Percentiles rank a stretch among this genome's conserved stretches.
Conservation (phyloP, 2,797 vertebrate species). For the Okamejei kenojei region DNA sequence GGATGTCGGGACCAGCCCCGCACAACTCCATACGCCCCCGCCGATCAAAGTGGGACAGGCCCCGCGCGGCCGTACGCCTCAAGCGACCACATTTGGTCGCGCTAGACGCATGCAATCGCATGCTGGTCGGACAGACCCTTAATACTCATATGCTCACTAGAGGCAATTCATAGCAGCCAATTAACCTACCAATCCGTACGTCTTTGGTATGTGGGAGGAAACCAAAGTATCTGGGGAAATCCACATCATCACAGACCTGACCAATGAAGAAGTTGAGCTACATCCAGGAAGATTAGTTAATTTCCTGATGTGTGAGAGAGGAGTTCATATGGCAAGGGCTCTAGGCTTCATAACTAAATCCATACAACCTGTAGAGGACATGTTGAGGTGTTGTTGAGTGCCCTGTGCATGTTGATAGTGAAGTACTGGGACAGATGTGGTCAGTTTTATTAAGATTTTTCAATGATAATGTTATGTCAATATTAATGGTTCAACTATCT, state of each 20-base stretch:
- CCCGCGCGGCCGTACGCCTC: no score
- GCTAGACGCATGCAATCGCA: no score
- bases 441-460: not conserved
- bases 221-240: no score
- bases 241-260: not conserved
- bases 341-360: not conserved
- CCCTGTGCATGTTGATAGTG: not conserved
- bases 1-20: no score
- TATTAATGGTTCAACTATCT: slow-evolving; percentile 17
- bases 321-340: not conserved
- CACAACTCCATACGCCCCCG: no score
- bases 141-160: no score
- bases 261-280: not conserved
- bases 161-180: no score
- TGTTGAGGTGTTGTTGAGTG: not conserved
- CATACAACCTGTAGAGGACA: not conserved
- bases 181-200: no score
- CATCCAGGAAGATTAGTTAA: not conserved
- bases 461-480: not conserved
- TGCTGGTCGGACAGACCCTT: no score
- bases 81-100: no score
- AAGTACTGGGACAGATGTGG: not conserved
- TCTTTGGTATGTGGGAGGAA: no score
- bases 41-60: no score
- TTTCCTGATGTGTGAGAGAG: not conserved